These are phyloP conservation scores for Itoplectis maculator DNA, from an alignment of 2,888 invertebrate genomes.

Conservation along the genomic window DNA sequence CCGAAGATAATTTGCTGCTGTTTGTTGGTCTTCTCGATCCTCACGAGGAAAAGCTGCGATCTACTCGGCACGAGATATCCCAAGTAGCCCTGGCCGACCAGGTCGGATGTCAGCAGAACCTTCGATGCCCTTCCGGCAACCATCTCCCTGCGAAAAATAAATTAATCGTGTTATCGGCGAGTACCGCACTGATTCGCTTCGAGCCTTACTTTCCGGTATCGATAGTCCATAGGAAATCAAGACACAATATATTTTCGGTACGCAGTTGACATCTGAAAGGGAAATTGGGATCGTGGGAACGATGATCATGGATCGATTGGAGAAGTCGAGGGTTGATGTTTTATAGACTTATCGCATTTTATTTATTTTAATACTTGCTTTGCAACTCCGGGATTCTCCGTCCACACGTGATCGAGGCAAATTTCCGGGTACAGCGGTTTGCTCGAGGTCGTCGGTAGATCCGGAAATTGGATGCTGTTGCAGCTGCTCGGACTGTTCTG, in stretches of 20 bases:
- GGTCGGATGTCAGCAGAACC: conserved; percentile 93
- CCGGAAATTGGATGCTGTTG: conserved; percentile 78
- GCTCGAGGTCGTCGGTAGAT: conserved; percentile 74
- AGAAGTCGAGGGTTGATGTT: too few relatives aligned
- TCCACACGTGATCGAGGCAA: conserved; percentile 96
- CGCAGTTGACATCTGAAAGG: neutral
- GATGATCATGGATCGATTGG: too few relatives aligned
- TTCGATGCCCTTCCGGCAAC: conserved; percentile 88
- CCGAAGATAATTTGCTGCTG: conserved; percentile 91
- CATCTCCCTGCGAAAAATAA: conserved; percentile 83
- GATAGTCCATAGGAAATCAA: conserved; percentile 42
- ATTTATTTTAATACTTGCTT: conserved; percentile 76
- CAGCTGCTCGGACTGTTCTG: conserved; percentile 75
- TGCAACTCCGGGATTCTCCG: conserved; percentile 87
- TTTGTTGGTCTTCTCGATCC: conserved; percentile 88
- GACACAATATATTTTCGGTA: conserved; percentile 31
- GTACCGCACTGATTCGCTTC: neutral
- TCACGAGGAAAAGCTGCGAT: conserved; percentile 89
- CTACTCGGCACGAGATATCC: conserved; percentile 90
- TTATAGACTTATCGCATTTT: too few relatives aligned
- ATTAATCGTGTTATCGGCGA: conserved; percentile 19
- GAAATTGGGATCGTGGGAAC: too few relatives aligned
- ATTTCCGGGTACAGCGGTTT: conserved; percentile 93
- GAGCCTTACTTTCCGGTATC: conserved; percentile 41
- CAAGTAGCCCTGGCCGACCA: conserved; percentile 93